These are phyloP conservation scores for Crenichthys baileyi DNA, from an alignment of 2,797 vertebrate genomes.

Conservation along the genomic window DNA sequence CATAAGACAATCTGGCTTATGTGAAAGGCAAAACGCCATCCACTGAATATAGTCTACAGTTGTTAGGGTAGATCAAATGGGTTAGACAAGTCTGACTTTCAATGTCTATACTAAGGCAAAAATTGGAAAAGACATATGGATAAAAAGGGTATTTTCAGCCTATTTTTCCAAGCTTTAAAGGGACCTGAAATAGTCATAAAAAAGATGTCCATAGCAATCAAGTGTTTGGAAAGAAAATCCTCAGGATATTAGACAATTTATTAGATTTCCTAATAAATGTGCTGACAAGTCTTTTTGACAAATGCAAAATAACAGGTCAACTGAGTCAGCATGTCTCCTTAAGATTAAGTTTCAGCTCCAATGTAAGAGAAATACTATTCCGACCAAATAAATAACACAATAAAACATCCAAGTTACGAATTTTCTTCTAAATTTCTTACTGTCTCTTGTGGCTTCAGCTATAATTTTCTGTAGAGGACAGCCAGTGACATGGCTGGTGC, in stretches of 20 bases:
- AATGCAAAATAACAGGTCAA: neutral
- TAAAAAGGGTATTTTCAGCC: neutral
- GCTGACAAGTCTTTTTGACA: neutral
- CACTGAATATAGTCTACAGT: no score
- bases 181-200: neutral
- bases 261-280: neutral
- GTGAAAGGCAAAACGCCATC: no score
- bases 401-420: neutral
- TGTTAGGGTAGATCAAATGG: no score
- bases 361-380: neutral
- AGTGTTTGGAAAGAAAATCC: neutral
- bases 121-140: neutral
- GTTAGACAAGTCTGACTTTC: no score
- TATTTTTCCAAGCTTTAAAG: neutral
- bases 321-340: no score
- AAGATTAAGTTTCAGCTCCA: neutral
- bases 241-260: neutral
- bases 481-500: neutral
- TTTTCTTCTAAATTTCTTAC: neutral
- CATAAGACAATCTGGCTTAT: no score
- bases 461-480: constrained; percentile 1
- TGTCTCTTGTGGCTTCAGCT: neutral
- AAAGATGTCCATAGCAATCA: neutral
- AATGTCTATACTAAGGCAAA: no score
- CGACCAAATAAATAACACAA: neutral